These are phyloP conservation scores for Passerculus sandwichensis DNA, from an alignment of 2,797 vertebrate species.

Conservation along the genomic window DNA sequence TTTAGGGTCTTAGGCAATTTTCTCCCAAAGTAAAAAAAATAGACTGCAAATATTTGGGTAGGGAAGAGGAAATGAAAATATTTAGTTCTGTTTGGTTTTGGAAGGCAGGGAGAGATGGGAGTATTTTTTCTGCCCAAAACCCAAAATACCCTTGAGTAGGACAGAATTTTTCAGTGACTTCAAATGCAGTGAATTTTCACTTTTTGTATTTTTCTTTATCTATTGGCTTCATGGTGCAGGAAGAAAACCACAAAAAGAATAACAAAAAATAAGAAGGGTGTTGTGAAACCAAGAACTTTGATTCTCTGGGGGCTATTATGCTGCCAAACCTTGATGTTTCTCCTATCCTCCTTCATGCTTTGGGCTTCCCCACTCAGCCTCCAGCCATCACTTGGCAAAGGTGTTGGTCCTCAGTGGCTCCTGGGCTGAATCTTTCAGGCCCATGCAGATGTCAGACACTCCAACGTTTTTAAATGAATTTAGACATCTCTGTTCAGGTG, in stretches of 20 bases:
- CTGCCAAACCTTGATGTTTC: neutral
- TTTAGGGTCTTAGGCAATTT: neutral
- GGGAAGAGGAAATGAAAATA: fast-evolving
- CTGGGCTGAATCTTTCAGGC: neutral
- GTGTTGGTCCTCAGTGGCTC: neutral
- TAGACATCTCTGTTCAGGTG: neutral
- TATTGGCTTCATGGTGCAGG: neutral
- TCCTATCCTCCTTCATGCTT: neutral
- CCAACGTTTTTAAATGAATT: fast-evolving
- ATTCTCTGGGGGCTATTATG: neutral
- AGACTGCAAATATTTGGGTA: neutral
- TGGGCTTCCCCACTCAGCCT: neutral
- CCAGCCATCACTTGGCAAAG: neutral
- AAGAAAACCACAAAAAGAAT: fast-evolving
- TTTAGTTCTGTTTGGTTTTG: neutral
- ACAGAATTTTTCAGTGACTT: neutral
- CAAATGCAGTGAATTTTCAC: neutral
- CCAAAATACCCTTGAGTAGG: neutral
- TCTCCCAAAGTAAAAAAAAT: neutral
- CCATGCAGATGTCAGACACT: neutral
- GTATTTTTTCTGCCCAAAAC: neutral
- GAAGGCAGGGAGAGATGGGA: neutral
- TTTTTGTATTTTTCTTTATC: neutral
- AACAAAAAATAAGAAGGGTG: fast-evolving
- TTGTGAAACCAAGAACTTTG: neutral